Base-by-base conservation (phyloP, 2,113 vertebrate species). In the Phycodurus eques region DNA sequence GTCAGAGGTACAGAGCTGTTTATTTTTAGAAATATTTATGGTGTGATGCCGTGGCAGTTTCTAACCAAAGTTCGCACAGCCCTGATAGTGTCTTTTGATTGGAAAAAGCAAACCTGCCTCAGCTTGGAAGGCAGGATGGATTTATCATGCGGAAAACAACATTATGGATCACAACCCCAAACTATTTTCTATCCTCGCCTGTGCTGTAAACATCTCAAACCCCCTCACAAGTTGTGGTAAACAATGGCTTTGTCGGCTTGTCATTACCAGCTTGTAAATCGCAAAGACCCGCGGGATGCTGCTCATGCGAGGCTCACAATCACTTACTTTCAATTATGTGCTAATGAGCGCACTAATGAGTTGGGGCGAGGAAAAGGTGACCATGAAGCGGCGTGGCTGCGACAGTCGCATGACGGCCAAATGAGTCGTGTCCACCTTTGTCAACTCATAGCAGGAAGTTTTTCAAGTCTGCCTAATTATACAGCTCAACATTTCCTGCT, bases 301-400 rank as follows among this genome's bases (percentile, higher is more conserved):
- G 72, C 79, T 70, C 74, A 70, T 77, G 70, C 69, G 12, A 81
- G 71, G 67, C 73, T 77, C 78, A 81, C 88, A 81, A 91, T 91
- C 86, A 80, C 65, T 85, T 88, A 86, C 83, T 88, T 87, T 88
- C 85, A 91, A 88, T 91, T 86, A 87, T 80, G 75, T 69, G 13
- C 82, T 88, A 86, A 91, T 84, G 85, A 85, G 76, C 88, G 74
- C 70, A 11, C 82, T 88, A 86, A 91, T 85, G 85, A 85, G 77
- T 89, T 87, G 81, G 66, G 73, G 65, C 87, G 87, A 90, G 79
- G 79, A 90, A 82, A 59, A 76, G 73, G 79, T 78, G 73, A 83
- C 80, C 70, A 64, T 43, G 8, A 42, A 79, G 80, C 80, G 76
- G 72, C 71, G 72, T 78, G 81, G 83, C 77, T 79, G 78, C 75